Conservation (phyloP, 2,888 invertebrate genomes). For the Synergus gifuensis region DNA sequence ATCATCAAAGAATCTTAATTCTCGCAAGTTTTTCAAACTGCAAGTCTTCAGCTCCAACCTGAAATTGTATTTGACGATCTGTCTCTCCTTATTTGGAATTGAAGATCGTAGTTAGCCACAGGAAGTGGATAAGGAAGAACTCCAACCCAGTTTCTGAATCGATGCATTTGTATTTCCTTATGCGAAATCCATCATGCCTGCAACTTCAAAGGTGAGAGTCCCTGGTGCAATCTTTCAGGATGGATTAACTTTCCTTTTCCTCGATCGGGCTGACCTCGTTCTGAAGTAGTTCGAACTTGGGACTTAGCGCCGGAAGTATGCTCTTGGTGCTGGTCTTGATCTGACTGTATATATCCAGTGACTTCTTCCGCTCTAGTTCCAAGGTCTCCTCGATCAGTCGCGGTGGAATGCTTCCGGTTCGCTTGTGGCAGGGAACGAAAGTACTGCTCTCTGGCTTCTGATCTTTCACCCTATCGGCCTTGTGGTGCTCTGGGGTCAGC, state of each 20-base stretch:
- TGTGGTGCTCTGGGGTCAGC: slow-evolving; percentile 70
- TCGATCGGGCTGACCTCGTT: slow-evolving; percentile 79
- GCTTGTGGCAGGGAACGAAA: slow-evolving; percentile 78
- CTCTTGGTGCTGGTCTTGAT: slow-evolving; percentile 79
- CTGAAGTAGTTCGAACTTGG: slow-evolving; percentile 81
- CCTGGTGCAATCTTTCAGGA: slow-evolving; percentile 55
- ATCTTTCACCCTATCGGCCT: slow-evolving; percentile 41
- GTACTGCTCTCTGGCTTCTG: slow-evolving; percentile 73
- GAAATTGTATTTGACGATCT: background rate
- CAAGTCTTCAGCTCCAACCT: background rate
- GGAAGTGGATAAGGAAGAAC: background rate
- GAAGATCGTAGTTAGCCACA: background rate
- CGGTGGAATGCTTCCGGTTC: slow-evolving; percentile 80
- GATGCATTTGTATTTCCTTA: background rate
- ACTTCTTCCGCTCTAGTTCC: slow-evolving; percentile 72
- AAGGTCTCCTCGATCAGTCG: slow-evolving; percentile 79
- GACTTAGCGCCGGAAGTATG: slow-evolving; percentile 79
- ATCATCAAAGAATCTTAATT: background rate
- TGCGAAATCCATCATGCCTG: slow-evolving; percentile 15
- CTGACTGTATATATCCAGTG: slow-evolving; percentile 80
- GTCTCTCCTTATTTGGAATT: background rate
- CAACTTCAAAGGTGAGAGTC: slow-evolving; percentile 46
- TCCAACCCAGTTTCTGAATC: background rate
- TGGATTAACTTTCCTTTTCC: slow-evolving; percentile 74
- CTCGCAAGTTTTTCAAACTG: background rate